Conservation (phyloP, 2,888 invertebrate genomes). For the Psococerastis gibbosa region DNA sequence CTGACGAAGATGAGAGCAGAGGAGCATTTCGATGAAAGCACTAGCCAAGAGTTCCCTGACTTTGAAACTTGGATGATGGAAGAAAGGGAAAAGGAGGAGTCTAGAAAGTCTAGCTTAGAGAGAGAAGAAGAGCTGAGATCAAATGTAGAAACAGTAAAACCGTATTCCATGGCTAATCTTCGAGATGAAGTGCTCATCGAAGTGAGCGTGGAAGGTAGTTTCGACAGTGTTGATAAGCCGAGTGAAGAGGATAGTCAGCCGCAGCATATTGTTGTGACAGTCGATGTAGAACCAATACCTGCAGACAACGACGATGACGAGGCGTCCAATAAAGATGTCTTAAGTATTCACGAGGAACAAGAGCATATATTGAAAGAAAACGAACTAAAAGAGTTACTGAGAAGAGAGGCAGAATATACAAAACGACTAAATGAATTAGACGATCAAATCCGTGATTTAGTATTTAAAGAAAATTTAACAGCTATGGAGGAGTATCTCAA, state of each 20-base stretch:
- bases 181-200: constrained; percentile 2
- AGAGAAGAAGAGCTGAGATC: neutral
- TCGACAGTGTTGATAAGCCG: constrained; percentile 8
- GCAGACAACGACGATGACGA: neutral
- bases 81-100: constrained; percentile 6
- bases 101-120: constrained; percentile 3
- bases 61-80: constrained; percentile 9
- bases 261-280: neutral
- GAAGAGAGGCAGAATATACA: neutral
- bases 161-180: neutral
- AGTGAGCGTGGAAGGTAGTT: constrained; percentile 9
- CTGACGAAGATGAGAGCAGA: neutral
- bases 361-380: neutral
- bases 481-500: neutral
- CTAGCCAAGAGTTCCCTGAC: constrained; percentile 1
- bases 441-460: neutral
- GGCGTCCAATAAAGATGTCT: no score
- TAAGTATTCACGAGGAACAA: neutral
- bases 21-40: constrained; percentile 7
- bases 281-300: constrained; percentile 1
- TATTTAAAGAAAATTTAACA: neutral
- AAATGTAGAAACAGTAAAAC: neutral
- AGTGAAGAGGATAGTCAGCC: constrained; percentile 1
- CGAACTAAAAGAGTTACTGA: neutral
- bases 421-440: no score